Base-by-base conservation (phyloP, 2,797 vertebrate species). In the Petrocephalus sullivani region DNA sequence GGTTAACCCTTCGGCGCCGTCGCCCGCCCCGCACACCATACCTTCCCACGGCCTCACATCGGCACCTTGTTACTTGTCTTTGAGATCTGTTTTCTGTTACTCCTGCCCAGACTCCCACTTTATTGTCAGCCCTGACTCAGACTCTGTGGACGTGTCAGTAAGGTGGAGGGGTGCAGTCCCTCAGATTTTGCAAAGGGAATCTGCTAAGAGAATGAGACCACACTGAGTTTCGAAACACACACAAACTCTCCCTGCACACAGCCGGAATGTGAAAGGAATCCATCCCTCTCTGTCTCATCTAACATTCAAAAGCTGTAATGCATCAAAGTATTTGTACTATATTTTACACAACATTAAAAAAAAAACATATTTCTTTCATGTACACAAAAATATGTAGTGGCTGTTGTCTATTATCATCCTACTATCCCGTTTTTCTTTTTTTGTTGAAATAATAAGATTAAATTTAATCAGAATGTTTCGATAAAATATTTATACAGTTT, bases 401-500 rank as follows among this genome's bases (percentile, higher is more conserved):
- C 81, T 85, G 46, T 64, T 64, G n/a, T 46, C 53, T 49, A 19
- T 71, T 56, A 58, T 41, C 16, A 3, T 71, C n/a, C 23, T 86
- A 0, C 9, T 78, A 28, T 75, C 53, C 28, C 49, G 56, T 85
- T 53, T 67, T 86, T 86, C 49, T 49, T 85, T 85, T 28, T 71
- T 57, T 56, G 64, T 86, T 86, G n/a, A 57, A 88, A 86, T 88
- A 86, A 54, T 87, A n/a, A 88, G 28, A 86, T 85, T 75, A 75
- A 86, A 61, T 41, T 88, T 86, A 88, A 75, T 86, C 61, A 75
- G 51, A 86, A 86, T 57, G 83, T 75, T 88, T 58, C n/a, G 37
- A 88, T 67, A 16, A 84, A 54, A 88, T 88, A 88, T 88, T 85
- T 88, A 78, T 86, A 64, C 64, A 58, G 61, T 84, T 75, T 86